These are phyloP conservation scores for Choloepus didactylus DNA, from an alignment of 2,797 vertebrate genomes.

Conservation along the genomic window DNA sequence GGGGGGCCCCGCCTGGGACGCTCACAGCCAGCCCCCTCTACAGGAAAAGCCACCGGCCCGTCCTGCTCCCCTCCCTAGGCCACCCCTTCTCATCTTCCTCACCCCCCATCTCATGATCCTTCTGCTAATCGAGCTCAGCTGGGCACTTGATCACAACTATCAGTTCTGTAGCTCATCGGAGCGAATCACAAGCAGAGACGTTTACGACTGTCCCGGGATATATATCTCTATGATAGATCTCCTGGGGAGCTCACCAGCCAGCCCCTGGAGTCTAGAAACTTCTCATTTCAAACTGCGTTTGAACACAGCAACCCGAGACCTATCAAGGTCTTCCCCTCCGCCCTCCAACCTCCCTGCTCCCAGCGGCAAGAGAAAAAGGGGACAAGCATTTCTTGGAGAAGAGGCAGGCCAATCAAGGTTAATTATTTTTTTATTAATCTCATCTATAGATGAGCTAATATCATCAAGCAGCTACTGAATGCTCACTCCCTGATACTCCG, in stretches of 20 bases:
- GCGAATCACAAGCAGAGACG: slow-evolving; percentile 61
- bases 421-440: not conserved
- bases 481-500: not conserved
- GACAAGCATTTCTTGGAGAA: not conserved
- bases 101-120: slow-evolving; percentile 63
- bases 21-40: not conserved
- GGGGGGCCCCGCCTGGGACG: not conserved
- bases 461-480: not conserved
- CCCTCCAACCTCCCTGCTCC: not conserved
- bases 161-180: slow-evolving; percentile 78
- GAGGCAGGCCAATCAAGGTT: not conserved
- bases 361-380: not conserved
- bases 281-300: slow-evolving; percentile 27
- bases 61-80: not conserved
- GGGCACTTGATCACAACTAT: slow-evolving; percentile 78
- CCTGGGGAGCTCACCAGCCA: not conserved
- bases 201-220: slow-evolving; percentile 67
- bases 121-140: slow-evolving; percentile 71
- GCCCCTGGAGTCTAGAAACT: slow-evolving; percentile 55
- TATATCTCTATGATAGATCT: slow-evolving; percentile 69
- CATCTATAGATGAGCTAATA: not conserved
- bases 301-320: not conserved
- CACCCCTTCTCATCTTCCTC: not conserved
- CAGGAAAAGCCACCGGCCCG: not conserved
- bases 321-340: not conserved